These are phyloP conservation scores for Nemotelus nigrinus DNA, from an alignment of 2,888 invertebrate species.

Conservation along the genomic window DNA sequence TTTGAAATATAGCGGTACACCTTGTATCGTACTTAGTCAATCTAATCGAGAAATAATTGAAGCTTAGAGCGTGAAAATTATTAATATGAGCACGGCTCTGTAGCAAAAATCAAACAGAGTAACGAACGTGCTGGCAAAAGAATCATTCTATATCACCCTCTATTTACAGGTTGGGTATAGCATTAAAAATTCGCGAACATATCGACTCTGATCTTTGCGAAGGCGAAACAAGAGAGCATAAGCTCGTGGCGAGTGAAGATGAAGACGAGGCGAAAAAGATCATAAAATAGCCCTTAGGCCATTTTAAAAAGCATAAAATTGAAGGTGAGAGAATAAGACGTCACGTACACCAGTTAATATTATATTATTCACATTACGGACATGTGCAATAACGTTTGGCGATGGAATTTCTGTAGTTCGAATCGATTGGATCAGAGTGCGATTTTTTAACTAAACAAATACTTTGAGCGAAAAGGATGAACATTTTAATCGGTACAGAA, in stretches of 20 bases:
- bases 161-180: too few species aligned
- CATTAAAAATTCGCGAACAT: too few species aligned
- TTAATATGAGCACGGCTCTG: constrained; percentile 44
- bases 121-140: neutral
- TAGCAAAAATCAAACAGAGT: constrained; percentile 19
- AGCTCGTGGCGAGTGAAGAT: neutral
- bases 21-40: constrained; percentile 22
- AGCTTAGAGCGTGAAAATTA: constrained; percentile 50
- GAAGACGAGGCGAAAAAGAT: constrained; percentile 40
- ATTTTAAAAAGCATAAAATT: constrained; percentile 23
- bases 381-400: neutral
- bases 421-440: constrained; percentile 17
- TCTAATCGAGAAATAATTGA: constrained; percentile 50
- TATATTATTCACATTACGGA: neutral
- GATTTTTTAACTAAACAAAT: constrained; percentile 16
- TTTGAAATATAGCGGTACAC: constrained; percentile 30
- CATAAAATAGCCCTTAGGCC: constrained; percentile 35
- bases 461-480: neutral
- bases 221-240: too few species aligned
- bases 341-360: constrained; percentile 27
- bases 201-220: too few species aligned
- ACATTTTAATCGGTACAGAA: constrained; percentile 5
- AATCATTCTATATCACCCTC: neutral
- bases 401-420: neutral
- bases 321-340: constrained; percentile 44